phyloP scores from a whole-genome alignment of 2,113 vertebrate species.

The Mystacornis crossleyi region DNA sequence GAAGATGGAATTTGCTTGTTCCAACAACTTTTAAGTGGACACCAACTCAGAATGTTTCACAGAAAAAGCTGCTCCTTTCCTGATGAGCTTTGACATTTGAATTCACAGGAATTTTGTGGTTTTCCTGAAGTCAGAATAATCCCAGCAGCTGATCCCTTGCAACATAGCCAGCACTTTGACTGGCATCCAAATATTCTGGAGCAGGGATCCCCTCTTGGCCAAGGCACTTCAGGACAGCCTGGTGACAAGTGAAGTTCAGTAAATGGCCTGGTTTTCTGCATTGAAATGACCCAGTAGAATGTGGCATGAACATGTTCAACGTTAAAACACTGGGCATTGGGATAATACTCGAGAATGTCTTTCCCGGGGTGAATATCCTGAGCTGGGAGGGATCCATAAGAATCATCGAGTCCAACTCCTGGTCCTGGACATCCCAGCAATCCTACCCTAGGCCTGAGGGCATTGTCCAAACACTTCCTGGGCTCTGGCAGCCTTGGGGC shows the following conservation, averaged over 20 bases:
- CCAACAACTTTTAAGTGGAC: not conserved
- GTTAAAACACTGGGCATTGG: not conserved
- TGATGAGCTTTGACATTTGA: not conserved
- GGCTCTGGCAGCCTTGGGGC: not conserved
- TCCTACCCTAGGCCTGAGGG: not conserved
- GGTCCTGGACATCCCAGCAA: not conserved
- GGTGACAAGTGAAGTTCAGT: not conserved
- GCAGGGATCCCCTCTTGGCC: not conserved
- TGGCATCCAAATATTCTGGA: not conserved
- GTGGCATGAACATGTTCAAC: fast-evolving
- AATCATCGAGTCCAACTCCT: fast-evolving
- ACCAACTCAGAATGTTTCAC: not conserved
- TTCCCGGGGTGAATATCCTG: not conserved
- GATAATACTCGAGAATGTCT: not conserved
- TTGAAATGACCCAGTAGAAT: not conserved
- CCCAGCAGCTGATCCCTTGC: not conserved
- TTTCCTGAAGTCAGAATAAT: not conserved
- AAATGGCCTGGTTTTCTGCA: not conserved
- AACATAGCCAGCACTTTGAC: fast-evolving
- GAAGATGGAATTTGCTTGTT: not conserved
- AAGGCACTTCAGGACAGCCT: not conserved
- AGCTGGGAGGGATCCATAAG: no score
- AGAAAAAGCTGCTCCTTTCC: not conserved
- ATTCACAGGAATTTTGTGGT: fast-evolving
- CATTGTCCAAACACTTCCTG: fast-evolving